Base-by-base conservation (phyloP, 2,797 vertebrate genomes). In the Poeciliopsis presidionis region DNA sequence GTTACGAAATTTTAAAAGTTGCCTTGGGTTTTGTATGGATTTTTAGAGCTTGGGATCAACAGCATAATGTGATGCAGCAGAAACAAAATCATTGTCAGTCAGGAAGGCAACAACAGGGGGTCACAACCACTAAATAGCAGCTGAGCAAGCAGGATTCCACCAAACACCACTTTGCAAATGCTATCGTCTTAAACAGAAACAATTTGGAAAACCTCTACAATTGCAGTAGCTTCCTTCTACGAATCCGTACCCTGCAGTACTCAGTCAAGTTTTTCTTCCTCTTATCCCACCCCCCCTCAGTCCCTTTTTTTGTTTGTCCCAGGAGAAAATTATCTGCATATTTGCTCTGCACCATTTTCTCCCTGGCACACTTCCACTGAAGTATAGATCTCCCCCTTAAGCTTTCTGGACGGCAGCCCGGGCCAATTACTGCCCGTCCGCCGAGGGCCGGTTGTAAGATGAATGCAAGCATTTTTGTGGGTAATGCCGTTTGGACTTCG, bases 401-500 rank as follows among this genome's bases (percentile, higher is more conserved):
- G 75, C 85, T 77, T 45, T 81, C 76, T 89, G 90, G 87, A 91
- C 4, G 1, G 30, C 45, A 73, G 86, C 87, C 87, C 84, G 79
- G 83, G 57, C 81, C 88, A 87, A 86, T 89, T 89, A 89, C 79
- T 65, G 81, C 14, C 63, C n/a, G 41, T 72, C 73, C 86, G 83
- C 76, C 73, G 25, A 47, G 72, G 65, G 67, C 69, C 20, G 5
- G 63, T 61, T 71, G 69, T 72, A 75, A 80, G 82, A 82, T 87
- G 84, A 84, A 85, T 53, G 75, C 75, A 75, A 39, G 30, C 61
- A 81, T 80, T 87, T 78, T 77, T 78, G 59, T 75, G 53, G 71
- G 81, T 77, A 81, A 81, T 83, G 69, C 78, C 86, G 81, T 78
- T 84, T 39, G 79, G 80, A 73, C 73, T 80, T 47, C 75, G 81